Evolutionary conservation across 1,140 invertebrate genomes (phyloP).

Genomic region (Cyrtorhinus lividipennis): DNA sequence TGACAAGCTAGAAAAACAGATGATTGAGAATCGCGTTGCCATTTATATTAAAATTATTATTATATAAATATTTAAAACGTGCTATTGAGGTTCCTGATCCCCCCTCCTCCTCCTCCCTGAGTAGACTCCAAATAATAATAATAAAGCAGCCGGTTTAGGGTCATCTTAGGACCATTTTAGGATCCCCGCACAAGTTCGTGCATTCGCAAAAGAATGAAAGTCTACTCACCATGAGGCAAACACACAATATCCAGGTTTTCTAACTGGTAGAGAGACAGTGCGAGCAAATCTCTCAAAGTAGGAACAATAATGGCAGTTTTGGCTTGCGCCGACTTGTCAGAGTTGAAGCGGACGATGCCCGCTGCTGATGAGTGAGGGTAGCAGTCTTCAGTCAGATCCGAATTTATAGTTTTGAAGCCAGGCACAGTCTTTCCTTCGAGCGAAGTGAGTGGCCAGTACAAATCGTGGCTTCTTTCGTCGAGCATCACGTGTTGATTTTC

Average conservation of each 20-base stretch:
- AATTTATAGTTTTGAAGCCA: slow-evolving; percentile 42
- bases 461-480: slow-evolving; percentile 30
- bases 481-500: slow-evolving; percentile 32
- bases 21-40: no score
- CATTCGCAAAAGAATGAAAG: no score
- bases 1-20: no score
- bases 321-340: slow-evolving; percentile 29
- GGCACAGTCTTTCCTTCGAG: slow-evolving; percentile 35
- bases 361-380: slow-evolving; percentile 31
- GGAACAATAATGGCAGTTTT: slow-evolving; percentile 45
- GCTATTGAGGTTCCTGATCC: no score
- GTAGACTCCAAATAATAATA: no score
- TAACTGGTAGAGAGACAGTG: slow-evolving; percentile 31
- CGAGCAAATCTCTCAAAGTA: slow-evolving; percentile 46
- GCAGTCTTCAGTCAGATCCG: slow-evolving; percentile 28
- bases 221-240: slow-evolving; percentile 42
- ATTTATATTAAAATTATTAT: no score
- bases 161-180: no score
- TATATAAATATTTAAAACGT: no score
- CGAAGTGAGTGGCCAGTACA: slow-evolving; percentile 51
- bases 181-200: no score
- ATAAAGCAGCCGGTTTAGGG: no score
- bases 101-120: no score
- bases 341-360: slow-evolving; percentile 30
- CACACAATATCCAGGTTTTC: slow-evolving; percentile 38